These are phyloP conservation scores for Chironomus striatipennis DNA, from an alignment of 1,140 invertebrate genomes.

Conservation along the genomic window DNA sequence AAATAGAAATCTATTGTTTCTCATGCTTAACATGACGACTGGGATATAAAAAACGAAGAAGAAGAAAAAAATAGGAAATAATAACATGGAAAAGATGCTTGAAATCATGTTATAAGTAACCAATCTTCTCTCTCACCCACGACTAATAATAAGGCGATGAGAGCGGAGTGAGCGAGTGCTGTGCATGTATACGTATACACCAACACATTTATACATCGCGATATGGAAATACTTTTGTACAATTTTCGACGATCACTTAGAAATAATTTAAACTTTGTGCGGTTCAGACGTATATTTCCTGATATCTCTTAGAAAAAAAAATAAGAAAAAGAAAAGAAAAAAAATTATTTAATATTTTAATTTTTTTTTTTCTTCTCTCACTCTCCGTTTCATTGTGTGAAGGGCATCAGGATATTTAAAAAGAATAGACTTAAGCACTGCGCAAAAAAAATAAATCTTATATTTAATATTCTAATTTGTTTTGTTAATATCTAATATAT, in stretches of 20 bases:
- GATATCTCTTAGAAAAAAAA: not conserved
- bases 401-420: slow-evolving; percentile 19
- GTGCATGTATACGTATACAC: not conserved
- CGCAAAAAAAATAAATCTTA: not conserved
- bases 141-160: not conserved
- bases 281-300: slow-evolving; percentile 4
- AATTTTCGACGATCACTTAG: slow-evolving; percentile 2
- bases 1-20: not conserved
- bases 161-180: not conserved
- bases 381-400: not conserved
- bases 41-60: not conserved
- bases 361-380: not conserved
- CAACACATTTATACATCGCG: not conserved
- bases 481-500: too few species aligned
- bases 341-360: too few species aligned
- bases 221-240: slow-evolving; percentile 5
- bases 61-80: slow-evolving; percentile 6
- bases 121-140: not conserved
- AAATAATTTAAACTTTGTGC: slow-evolving; percentile 14
- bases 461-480: not conserved
- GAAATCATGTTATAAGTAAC: slow-evolving; percentile 11
- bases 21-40: not conserved
- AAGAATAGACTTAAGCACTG: not conserved
- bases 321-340: not conserved
- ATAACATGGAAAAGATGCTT: slow-evolving; percentile 9